Conservation (phyloP, 53 echinoderm and acorn worm species). For the Actinopyga echinites region DNA sequence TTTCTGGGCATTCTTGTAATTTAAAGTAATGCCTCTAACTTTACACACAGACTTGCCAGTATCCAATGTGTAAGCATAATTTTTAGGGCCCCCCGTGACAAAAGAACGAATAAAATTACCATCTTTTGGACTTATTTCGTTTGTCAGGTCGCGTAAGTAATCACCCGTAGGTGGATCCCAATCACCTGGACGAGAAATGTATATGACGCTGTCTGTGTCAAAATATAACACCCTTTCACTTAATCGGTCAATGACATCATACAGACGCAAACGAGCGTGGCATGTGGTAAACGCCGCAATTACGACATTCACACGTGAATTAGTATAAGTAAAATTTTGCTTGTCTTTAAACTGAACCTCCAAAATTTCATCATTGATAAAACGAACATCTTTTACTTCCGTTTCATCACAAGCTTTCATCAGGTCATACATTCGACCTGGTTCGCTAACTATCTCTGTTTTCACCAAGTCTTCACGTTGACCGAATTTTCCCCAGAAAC, state of each 20-base stretch:
- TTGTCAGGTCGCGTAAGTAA: constrained; percentile 41
- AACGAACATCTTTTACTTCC: constrained; percentile 27
- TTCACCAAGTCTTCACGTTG: constrained; percentile 8
- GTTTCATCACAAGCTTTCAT: constrained; percentile 19
- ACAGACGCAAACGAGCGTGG: constrained; percentile 40
- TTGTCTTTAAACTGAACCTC: constrained; percentile 8
- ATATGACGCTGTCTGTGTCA: constrained; percentile 47
- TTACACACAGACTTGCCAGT: constrained; percentile 64
- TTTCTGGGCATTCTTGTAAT: constrained; percentile 51
- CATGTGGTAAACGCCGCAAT: constrained; percentile 55
- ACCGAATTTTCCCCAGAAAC: no score
- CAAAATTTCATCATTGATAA: constrained; percentile 47
- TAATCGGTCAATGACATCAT: constrained; percentile 38
- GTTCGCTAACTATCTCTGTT: constrained; percentile 54
- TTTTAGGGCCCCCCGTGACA: constrained; percentile 31
- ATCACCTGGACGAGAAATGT: not conserved
- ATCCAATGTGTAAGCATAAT: constrained; percentile 44
- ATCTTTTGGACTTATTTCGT: constrained; percentile 49
- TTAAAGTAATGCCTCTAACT: constrained; percentile 63
- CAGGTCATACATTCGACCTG: not conserved
- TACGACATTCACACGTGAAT: constrained; percentile 34
- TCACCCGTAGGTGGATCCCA: constrained; percentile 48
- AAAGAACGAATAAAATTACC: constrained; percentile 51
- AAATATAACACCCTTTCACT: constrained; percentile 52
- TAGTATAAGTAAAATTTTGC: constrained; percentile 16